Conservation (phyloP, 2,888 invertebrate species). For the Notocelia uddmanniana region DNA sequence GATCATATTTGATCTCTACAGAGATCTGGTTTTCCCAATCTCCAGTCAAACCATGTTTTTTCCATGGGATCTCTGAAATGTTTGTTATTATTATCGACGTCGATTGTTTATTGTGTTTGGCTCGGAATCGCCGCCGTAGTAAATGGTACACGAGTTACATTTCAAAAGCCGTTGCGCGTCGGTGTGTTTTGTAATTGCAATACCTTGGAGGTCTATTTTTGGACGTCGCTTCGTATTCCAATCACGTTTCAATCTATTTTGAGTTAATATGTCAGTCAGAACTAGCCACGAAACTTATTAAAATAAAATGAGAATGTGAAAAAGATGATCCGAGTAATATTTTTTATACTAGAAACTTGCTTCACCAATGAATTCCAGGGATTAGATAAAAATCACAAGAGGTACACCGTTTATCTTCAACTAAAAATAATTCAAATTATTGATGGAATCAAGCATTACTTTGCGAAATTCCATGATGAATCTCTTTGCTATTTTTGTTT, state of each 20-base stretch:
- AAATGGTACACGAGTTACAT: constrained; percentile 31
- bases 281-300: background rate
- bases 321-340: too few species aligned
- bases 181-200: background rate
- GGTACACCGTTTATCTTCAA: too few species aligned
- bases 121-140: constrained; percentile 18
- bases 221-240: too few species aligned
- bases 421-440: too few species aligned
- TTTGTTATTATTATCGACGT: constrained; percentile 22
- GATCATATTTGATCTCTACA: background rate
- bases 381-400: too few species aligned
- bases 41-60: background rate
- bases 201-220: background rate
- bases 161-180: background rate
- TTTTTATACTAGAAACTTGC: background rate
- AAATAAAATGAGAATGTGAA: background rate
- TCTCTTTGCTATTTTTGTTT: too few species aligned
- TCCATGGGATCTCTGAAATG: constrained; percentile 29
- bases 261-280: background rate
- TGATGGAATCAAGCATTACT: too few species aligned
- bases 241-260: background rate
- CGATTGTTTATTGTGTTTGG: constrained; percentile 51
- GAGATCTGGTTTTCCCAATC: background rate
- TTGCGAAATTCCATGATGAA: too few species aligned
- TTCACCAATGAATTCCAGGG: background rate